phyloP scores from a whole-genome alignment of 2,797 vertebrate species.

The Cichlasoma orientale region DNA sequence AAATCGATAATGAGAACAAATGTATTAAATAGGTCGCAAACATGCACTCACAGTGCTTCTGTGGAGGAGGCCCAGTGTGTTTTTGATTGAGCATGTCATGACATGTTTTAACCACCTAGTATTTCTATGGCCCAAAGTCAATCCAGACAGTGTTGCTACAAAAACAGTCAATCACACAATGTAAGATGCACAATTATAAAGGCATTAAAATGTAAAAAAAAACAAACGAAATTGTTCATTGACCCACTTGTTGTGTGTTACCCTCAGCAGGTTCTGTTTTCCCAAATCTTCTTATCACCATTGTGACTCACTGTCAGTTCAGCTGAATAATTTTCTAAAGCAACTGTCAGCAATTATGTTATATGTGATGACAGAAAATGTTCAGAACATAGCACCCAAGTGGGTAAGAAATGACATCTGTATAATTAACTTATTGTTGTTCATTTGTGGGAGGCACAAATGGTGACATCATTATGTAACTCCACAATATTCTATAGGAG shows the following conservation, averaged over 20 bases:
- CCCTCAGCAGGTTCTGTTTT: slow-evolving; percentile 10
- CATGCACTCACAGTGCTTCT: neutral
- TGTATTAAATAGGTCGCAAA: neutral
- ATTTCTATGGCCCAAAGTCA: neutral
- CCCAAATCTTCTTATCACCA: slow-evolving; percentile 24
- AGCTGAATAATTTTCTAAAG: slow-evolving; percentile 34
- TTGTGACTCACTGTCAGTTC: slow-evolving; percentile 40
- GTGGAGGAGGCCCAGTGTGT: neutral
- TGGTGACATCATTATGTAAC: slow-evolving; percentile 36
- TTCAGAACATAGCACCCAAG: slow-evolving; percentile 50
- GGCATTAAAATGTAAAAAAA: neutral
- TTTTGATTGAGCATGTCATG: neutral
- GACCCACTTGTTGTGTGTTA: slow-evolving; percentile 2
- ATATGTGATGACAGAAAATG: slow-evolving; percentile 57
- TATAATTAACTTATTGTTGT: slow-evolving; percentile 66
- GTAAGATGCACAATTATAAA: neutral
- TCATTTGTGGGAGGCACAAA: slow-evolving; percentile 47
- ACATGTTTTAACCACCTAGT: neutral
- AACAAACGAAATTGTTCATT: neutral
- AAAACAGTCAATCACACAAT: neutral
- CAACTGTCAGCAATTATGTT: slow-evolving; percentile 58
- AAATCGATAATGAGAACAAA: neutral
- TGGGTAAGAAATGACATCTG: slow-evolving; percentile 63
- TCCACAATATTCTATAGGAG: slow-evolving; percentile 18
- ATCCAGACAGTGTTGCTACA: neutral